Percentiles rank a stretch among this genome's conserved stretches.
Conservation (phyloP, 2,113 vertebrate species). For the Chaenocephalus aceratus region DNA sequence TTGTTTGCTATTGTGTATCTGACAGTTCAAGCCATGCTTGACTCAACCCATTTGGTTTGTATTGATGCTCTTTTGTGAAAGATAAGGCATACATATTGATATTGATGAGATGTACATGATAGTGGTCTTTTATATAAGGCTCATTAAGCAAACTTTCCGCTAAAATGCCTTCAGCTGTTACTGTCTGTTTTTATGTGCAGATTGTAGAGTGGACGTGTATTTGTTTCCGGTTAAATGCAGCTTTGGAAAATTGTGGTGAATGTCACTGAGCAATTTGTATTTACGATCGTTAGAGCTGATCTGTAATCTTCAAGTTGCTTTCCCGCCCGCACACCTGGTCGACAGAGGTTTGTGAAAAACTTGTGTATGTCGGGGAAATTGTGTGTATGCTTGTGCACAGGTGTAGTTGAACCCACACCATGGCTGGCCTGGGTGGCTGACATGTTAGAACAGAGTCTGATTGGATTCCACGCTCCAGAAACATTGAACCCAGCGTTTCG, state of each 20-base stretch:
- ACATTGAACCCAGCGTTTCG: slow-evolving; percentile 55
- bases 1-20: slow-evolving; percentile 40
- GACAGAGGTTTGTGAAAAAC: slow-evolving; percentile 2
- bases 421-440: slow-evolving; percentile 46
- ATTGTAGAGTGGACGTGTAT: slow-evolving; percentile 1
- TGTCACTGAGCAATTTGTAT: slow-evolving; percentile 27
- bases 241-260: slow-evolving; percentile 2
- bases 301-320: slow-evolving; percentile 44
- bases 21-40: slow-evolving; percentile 32
- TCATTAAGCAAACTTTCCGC: slow-evolving; percentile 41
- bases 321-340: slow-evolving; percentile 37
- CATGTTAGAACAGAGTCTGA: slow-evolving; percentile 64
- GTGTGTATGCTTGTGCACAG: background rate
- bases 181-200: slow-evolving; percentile 7
- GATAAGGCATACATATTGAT: slow-evolving; percentile 54
- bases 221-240: slow-evolving; percentile 11
- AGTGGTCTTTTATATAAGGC: slow-evolving; percentile 34
- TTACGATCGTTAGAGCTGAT: slow-evolving; percentile 29
- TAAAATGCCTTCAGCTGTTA: slow-evolving; percentile 46
- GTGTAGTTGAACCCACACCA: background rate
- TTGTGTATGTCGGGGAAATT: background rate
- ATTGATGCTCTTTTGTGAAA: slow-evolving; percentile 30
- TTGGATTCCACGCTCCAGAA: slow-evolving; percentile 75
- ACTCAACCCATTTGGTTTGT: slow-evolving; percentile 40
- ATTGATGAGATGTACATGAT: slow-evolving; percentile 44